Conservation (phyloP, 1,140 invertebrate species). For the Branchinecta lindahli region DNA sequence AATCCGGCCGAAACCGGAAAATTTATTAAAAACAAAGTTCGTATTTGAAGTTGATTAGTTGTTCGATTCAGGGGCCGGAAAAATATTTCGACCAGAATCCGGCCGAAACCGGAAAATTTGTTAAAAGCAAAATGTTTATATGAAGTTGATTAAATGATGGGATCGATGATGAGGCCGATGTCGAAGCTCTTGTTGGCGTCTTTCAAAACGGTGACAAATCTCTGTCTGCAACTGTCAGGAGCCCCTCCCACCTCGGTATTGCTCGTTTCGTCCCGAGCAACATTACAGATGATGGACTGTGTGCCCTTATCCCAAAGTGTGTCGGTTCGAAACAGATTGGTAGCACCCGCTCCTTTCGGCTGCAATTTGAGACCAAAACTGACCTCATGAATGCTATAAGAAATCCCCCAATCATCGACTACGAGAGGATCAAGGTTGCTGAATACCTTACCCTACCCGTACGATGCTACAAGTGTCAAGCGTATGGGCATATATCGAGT, state of each 20-base stretch:
- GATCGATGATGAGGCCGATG: background rate
- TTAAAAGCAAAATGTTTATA: no score
- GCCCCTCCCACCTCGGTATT: constrained; percentile 3
- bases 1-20: no score
- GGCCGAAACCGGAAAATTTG: no score
- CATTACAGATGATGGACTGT: background rate
- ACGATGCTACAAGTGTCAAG: background rate
- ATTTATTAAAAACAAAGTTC: no score
- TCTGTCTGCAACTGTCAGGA: constrained; percentile 1
- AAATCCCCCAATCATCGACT: constrained; percentile 8
- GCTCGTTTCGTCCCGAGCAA: background rate
- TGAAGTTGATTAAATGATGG: no score
- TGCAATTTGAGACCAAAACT: constrained; percentile 1
- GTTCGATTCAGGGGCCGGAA: no score
- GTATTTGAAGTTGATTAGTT: no score
- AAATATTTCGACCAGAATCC: no score
- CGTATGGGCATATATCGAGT: background rate
- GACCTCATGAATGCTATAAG: constrained; percentile 1
- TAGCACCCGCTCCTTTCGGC: constrained; percentile 2
- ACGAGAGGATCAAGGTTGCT: constrained; percentile 4
- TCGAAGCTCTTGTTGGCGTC: background rate
- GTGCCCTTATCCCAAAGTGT: background rate
- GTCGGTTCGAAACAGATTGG: constrained; percentile 8
- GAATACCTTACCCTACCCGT: background rate
- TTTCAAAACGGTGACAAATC: constrained; percentile 8